Percentiles rank a stretch among this genome's conserved stretches.
Conservation (phyloP, 2,797 vertebrate genomes). For the Numenius phaeopus region DNA sequence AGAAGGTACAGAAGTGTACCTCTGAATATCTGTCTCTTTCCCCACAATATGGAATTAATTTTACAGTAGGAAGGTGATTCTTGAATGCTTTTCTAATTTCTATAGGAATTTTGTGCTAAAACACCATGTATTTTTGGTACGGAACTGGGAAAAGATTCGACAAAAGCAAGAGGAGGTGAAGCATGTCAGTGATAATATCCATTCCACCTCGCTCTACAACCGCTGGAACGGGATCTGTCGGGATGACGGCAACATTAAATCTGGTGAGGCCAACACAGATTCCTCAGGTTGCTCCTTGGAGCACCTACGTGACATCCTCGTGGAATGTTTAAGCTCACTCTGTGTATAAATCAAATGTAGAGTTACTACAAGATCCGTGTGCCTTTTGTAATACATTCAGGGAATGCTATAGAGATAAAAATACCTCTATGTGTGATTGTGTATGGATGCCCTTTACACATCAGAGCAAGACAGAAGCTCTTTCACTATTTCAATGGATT, state of each 20-base stretch:
- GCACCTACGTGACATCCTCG: rapidly evolving
- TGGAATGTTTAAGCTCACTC: background rate
- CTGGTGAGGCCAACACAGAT: conserved; percentile 77
- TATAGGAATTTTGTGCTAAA: conserved; percentile 96
- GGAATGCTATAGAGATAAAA: background rate
- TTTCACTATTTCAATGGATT: background rate
- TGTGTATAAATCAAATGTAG: background rate
- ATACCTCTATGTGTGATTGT: too few species aligned
- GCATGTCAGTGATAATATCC: conserved; percentile 85
- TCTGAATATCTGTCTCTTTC: background rate
- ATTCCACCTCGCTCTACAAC: conserved; percentile 86
- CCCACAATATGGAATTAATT: rapidly evolving
- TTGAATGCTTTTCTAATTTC: background rate
- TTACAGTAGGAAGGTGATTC: background rate
- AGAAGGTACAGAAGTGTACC: background rate
- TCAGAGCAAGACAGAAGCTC: background rate
- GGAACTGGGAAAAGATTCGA: conserved; percentile 97
- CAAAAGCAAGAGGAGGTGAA: conserved; percentile 95
- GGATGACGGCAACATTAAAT: conserved; percentile 97
- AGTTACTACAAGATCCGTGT: background rate
- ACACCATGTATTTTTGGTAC: conserved; percentile 93
- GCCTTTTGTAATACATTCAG: background rate
- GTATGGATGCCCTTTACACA: background rate
- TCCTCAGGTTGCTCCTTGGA: background rate
- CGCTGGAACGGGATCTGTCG: conserved; percentile 95